Percentiles rank a stretch among this genome's conserved stretches.
Conservation (phyloP, 2,797 vertebrate genomes). For the Sebastes kiyomatsui region DNA sequence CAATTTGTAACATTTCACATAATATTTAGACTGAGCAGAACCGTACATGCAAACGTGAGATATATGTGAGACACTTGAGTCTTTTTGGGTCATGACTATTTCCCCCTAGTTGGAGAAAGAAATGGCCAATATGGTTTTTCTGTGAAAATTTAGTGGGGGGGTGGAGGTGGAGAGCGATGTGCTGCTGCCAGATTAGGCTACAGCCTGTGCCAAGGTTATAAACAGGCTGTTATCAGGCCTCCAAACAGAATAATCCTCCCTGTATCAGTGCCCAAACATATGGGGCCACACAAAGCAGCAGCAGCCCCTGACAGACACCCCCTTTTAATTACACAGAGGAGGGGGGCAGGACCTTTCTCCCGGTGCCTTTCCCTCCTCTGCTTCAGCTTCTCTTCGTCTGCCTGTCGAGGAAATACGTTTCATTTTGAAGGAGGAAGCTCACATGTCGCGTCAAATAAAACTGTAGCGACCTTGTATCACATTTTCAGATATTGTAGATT, state of each 20-base stretch:
- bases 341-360: constrained; percentile 76
- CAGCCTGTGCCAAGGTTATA: constrained; percentile 98
- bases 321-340: constrained; percentile 96
- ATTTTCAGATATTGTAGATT: constrained; percentile 2
- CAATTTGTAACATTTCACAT: background rate
- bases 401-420: constrained; percentile 34
- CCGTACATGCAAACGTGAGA: constrained; percentile 12
- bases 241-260: constrained; percentile 98
- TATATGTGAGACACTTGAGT: constrained; percentile 31
- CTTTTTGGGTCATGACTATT: constrained; percentile 62
- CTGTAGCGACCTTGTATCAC: background rate
- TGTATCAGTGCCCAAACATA: constrained; percentile 98
- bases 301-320: constrained; percentile 96
- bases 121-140: constrained; percentile 67
- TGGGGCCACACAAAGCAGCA: constrained; percentile 96
- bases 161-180: constrained; percentile 90
- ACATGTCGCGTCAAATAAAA: background rate
- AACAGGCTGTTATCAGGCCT: constrained; percentile 97
- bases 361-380: constrained; percentile 39
- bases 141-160: constrained; percentile 64
- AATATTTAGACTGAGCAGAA: constrained; percentile 4
- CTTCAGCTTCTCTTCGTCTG: constrained; percentile 27
- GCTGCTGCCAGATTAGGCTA: constrained; percentile 97
- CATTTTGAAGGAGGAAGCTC: background rate
- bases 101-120: constrained; percentile 46